Evolutionary conservation across 2,113 vertebrate species (phyloP), one percentile per base, ranked within the genome.

Genomic region (Podarcis raffonei): DNA sequence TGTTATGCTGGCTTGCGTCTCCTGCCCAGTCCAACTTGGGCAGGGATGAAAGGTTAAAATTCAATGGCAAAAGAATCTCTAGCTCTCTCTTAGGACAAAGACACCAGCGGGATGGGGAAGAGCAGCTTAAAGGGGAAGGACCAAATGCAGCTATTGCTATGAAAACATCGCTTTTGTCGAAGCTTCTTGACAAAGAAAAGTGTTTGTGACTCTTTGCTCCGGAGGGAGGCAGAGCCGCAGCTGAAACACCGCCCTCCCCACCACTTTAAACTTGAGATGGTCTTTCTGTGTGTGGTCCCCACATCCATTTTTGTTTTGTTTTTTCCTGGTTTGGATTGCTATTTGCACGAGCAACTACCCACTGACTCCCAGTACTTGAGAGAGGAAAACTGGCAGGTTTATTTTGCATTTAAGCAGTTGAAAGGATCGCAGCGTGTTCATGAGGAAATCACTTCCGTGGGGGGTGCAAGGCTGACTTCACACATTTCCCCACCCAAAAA

Each of bases 121-220:
- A 68, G 8, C 81, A 57, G 5, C n/a, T 78, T 84, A 78, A 89
- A 84, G 39, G 74, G n/a, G 69, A 76, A 13, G 74, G 53, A 65
- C 35, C 68, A 23, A 88, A 15, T 9, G 30, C 37, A 37, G 74
- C 65, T 69, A 32, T 84, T 84, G 68, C n/a, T 42, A 78, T 68
- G 74, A 78, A 89, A 84, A 89, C 87, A 84, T 78, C 81, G 32
- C 81, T 78, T 89, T 89, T 89, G 81, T 84, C 57, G 81, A 59
- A 69, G 62, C 7, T 57, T 66, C 74, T 83, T 30, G 18, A 57
- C 30, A 81, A 71, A 39, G 74, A 57, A 89, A 69, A 57, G 62
- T 23, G 13, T 35, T 39, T 68, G 62, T 89, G 72, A 89, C 87
- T 78, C 81, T 75, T 77, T 4, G 39, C 81, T 89, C 74, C 62